These are phyloP conservation scores for Helobdella robusta DNA, from an alignment of 2,888 invertebrate genomes.

Conservation along the genomic window DNA sequence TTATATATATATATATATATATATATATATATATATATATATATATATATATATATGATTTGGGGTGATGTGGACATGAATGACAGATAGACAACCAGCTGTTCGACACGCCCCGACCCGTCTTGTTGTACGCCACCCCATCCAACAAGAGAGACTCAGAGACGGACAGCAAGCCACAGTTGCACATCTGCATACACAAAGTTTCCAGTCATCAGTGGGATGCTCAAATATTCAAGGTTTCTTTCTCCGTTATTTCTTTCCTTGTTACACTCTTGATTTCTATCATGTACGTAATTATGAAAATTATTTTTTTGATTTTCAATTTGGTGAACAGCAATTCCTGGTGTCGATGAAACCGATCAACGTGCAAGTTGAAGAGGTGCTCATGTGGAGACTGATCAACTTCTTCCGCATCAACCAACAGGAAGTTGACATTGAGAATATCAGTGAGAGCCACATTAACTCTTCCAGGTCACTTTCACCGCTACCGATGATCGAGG, in stretches of 20 bases:
- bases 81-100: constrained; percentile 70
- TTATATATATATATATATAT: neutral
- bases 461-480: constrained; percentile 11
- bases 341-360: constrained; percentile 71
- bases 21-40: neutral
- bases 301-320: constrained; percentile 23
- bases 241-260: neutral
- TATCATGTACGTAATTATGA: too few relatives aligned
- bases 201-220: constrained; percentile 62
- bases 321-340: constrained; percentile 62
- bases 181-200: constrained; percentile 67
- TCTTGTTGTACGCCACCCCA: constrained; percentile 58
- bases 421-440: constrained; percentile 54
- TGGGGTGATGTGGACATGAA: neutral
- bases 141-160: constrained; percentile 42
- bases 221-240: constrained; percentile 73
- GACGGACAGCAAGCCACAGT: constrained; percentile 56
- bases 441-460: constrained; percentile 54
- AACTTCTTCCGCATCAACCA: constrained; percentile 47
- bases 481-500: neutral
- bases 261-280: neutral
- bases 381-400: constrained; percentile 63
- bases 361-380: constrained; percentile 78
- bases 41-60: neutral
- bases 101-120: constrained; percentile 72